A percentile compares a stretch with the other conserved stretches of the same genome.
Evolutionary conservation across 2,797 vertebrate species (phyloP).

Genomic region (Myiotriccus ornatus): DNA sequence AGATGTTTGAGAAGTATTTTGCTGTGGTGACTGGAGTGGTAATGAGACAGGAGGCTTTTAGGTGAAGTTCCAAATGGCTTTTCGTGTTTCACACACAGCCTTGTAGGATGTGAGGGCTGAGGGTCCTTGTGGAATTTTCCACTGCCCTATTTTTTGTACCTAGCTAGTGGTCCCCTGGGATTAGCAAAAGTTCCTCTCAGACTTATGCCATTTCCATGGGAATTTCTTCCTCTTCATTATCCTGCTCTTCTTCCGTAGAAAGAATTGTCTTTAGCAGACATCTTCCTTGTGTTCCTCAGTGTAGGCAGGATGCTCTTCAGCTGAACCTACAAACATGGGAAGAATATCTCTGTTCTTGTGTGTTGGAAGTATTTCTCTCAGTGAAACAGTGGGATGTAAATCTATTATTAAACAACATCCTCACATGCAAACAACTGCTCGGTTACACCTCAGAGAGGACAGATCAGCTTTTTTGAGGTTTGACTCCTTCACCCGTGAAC

Average conservation of each 20-base stretch:
- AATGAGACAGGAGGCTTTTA: not conserved
- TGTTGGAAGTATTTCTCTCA: not conserved
- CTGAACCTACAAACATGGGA: not conserved
- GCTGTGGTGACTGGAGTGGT: not conserved
- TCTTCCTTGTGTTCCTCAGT: not conserved
- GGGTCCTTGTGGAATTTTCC: not conserved
- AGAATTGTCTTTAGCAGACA: not conserved
- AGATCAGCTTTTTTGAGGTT: not conserved
- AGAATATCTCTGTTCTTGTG: not conserved
- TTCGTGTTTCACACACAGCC: not conserved
- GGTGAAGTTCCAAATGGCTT: not conserved
- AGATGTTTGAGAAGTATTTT: not conserved
- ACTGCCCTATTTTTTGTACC: not conserved
- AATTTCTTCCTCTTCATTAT: conserved; percentile 37
- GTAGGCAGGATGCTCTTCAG: not conserved
- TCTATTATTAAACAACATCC: not conserved
- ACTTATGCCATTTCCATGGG: conserved; percentile 48
- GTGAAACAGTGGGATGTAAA: not conserved
- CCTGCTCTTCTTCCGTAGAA: not conserved
- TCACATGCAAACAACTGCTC: not conserved
- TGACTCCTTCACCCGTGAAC: not conserved
- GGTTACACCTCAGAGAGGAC: not conserved
- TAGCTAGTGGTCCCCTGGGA: not conserved
- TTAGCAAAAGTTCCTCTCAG: conserved; percentile 21
- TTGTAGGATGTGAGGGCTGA: not conserved